phyloP scores from a whole-genome alignment of 2,797 vertebrate species.

The Pteropus rufus region DNA sequence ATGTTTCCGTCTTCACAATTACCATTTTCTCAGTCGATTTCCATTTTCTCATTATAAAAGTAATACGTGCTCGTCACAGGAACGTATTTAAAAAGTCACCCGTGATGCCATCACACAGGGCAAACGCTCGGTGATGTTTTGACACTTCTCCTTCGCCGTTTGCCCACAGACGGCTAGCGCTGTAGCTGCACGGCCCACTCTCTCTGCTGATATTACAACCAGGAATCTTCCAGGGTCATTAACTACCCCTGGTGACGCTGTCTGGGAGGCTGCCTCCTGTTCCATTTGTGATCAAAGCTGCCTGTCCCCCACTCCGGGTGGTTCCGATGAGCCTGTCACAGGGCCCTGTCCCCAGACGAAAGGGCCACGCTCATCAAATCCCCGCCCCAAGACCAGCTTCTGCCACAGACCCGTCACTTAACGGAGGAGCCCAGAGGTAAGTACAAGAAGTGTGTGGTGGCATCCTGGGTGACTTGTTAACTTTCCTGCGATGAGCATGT shows the following conservation, averaged over 20 bases:
- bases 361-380: background rate
- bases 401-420: background rate
- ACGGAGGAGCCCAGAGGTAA: background rate
- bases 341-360: background rate
- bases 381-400: background rate
- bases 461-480: background rate
- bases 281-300: accelerated
- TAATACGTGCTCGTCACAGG: accelerated
- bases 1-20: accelerated
- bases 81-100: background rate
- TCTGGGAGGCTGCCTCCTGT: background rate
- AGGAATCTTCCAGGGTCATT: accelerated
- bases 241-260: accelerated
- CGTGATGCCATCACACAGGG: accelerated
- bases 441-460: accelerated
- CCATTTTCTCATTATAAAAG: background rate
- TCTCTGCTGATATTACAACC: background rate
- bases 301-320: accelerated
- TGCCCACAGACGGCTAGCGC: background rate
- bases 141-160: background rate
- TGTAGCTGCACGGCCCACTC: accelerated
- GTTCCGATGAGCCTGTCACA: background rate
- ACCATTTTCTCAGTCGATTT: background rate
- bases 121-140: accelerated
- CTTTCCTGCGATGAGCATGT: background rate